Conservation (phyloP, 2,888 invertebrate species). For the Athalia cordata region DNA sequence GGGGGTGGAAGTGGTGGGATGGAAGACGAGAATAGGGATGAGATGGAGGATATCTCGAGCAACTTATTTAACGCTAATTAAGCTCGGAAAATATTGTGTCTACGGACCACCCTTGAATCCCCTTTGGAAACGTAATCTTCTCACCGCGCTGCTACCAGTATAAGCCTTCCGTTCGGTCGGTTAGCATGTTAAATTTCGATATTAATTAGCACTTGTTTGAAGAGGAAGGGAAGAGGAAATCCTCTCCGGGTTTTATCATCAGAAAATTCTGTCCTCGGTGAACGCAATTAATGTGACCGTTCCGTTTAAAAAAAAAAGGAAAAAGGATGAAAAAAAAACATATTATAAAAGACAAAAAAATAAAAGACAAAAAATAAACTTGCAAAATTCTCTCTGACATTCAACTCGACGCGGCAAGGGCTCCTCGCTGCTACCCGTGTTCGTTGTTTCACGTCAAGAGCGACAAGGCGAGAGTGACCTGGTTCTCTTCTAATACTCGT, state of each 20-base stretch:
- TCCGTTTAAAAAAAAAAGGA: conserved; percentile 1
- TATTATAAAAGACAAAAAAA: conserved; percentile 5
- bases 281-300: conserved; percentile 36
- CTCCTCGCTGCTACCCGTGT: too few relatives aligned
- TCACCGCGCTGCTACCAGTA: conserved; percentile 16
- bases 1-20: neutral
- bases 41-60: neutral
- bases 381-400: conserved; percentile 35
- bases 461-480: conserved; percentile 33
- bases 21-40: too few relatives aligned
- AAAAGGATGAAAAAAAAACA: neutral
- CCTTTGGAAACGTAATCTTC: conserved; percentile 31
- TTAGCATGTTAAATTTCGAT: conserved; percentile 49
- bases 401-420: neutral
- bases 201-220: conserved; percentile 53
- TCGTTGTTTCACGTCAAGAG: conserved; percentile 18
- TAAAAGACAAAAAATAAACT: conserved; percentile 11
- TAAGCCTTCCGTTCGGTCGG: conserved; percentile 44
- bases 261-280: conserved; percentile 37
- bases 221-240: conserved; percentile 39
- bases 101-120: neutral
- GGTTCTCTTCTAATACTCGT: conserved; percentile 40
- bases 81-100: conserved; percentile 32
- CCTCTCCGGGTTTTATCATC: neutral
- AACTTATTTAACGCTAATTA: conserved; percentile 53